A percentile compares a stretch with the other conserved stretches of the same genome.
phyloP scores from a whole-genome alignment of 1,140 invertebrate species.

The Calliphora vicina region DNA sequence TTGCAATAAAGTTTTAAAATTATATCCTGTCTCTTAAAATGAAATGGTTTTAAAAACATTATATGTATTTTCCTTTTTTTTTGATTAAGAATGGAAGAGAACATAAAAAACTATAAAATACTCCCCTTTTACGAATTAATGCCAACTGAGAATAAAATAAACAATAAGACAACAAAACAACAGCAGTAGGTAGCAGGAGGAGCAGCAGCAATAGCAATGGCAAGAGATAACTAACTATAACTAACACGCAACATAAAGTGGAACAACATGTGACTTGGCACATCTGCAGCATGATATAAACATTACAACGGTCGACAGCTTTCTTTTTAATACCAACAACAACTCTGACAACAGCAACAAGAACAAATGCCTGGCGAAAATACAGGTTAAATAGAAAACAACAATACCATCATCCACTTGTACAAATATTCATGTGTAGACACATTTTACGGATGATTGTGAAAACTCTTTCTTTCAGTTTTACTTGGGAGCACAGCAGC shows the following conservation, averaged over 20 bases:
- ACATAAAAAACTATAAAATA: too few species aligned
- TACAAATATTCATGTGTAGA: not conserved
- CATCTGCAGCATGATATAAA: slow-evolving; percentile 15
- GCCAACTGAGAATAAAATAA: too few species aligned
- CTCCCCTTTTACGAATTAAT: too few species aligned
- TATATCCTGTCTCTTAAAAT: too few species aligned
- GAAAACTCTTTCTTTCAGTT: not conserved
- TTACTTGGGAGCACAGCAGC: not conserved
- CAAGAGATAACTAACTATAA: not conserved
- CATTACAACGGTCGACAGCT: slow-evolving; percentile 19
- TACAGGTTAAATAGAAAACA: slow-evolving; percentile 4
- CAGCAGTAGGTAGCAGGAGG: not conserved
- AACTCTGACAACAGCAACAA: not conserved
- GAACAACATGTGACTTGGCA: slow-evolving; percentile 31
- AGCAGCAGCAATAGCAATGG: not conserved
- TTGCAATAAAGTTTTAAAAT: too few species aligned
- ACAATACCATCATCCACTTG: not conserved
- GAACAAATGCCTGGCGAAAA: not conserved
- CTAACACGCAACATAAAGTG: slow-evolving; percentile 17
- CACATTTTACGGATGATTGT: slow-evolving; percentile 1
- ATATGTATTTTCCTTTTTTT: too few species aligned
- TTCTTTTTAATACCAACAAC: not conserved
- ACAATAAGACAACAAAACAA: not conserved
- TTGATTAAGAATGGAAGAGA: too few species aligned
- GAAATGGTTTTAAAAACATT: too few species aligned